Conservation (phyloP, 2,888 invertebrate genomes). For the Malthinus seriepunctatus region DNA sequence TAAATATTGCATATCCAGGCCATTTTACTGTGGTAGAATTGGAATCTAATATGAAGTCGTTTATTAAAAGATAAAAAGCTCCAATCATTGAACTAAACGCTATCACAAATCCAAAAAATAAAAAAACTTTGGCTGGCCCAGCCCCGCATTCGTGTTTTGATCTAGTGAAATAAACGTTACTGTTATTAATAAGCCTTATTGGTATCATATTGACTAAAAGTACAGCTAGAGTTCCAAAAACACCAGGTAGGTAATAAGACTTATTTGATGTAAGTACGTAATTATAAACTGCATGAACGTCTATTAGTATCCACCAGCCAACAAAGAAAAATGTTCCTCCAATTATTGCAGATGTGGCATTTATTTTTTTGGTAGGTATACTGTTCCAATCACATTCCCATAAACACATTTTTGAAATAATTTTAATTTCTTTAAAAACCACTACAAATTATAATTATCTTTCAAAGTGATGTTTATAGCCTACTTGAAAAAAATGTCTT, state of each 20-base stretch:
- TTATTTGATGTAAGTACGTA: conserved; percentile 21
- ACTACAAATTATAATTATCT: not conserved
- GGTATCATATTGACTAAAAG: conserved; percentile 38
- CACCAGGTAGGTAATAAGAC: conserved; percentile 39
- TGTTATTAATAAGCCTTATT: conserved; percentile 31
- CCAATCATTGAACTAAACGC: conserved; percentile 43
- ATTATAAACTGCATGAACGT: conserved; percentile 32
- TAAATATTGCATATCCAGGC: conserved; percentile 42
- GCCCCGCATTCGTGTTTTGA: conserved; percentile 27
- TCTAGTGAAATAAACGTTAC: conserved; percentile 20
- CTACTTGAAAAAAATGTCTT: not conserved
- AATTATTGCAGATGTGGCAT: conserved; percentile 30
- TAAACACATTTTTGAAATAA: conserved; percentile 6
- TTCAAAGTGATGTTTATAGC: not conserved
- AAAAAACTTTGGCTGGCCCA: conserved; percentile 29
- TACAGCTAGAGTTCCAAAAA: conserved; percentile 37
- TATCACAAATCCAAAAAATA: conserved; percentile 40
- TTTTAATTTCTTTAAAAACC: not conserved
- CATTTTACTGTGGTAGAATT: conserved; percentile 34
- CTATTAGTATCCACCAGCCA: conserved; percentile 47
- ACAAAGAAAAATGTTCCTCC: conserved; percentile 39
- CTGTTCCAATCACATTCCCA: not conserved
- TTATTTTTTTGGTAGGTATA: conserved; percentile 24
- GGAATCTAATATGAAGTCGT: conserved; percentile 39
- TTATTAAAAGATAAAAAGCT: conserved; percentile 39